Base-by-base conservation (phyloP, 2,888 invertebrate species). In the Heliconius ismenius region DNA sequence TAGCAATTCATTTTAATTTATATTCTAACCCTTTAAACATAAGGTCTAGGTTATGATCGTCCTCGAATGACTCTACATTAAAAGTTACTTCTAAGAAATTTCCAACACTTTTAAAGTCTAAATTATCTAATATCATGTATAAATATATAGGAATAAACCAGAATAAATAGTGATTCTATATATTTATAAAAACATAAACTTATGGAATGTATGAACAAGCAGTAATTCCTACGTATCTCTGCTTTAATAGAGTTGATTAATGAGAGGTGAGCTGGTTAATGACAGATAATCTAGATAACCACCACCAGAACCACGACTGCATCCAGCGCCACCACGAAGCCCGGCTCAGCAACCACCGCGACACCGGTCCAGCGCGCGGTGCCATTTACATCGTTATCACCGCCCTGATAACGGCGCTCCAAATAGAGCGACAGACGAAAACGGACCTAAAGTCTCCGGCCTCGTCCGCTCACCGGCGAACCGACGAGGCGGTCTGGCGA, bases 351-450 rank as follows among this genome's bases (percentile, higher is more conserved):
- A 84, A 69, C 80, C 79, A 83, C 77, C 73, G 76, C 85, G 75
- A 92, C 83, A 88, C 78, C 88, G 82, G 83, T 83, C 90, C 83
- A 81, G 78, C 73, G 21, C 81, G 91, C 82, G 86, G 86, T 83
- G 80, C 82, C 81, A 85, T 90, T 89, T 86, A 81, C 84, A 82
- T 89, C 87, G 90, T 93, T 93, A 93, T 93, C 93, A 92, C 78
- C 72, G 73, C 67, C 81, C 83, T 90, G 93, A 93, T 92, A 92
- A 91, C 89, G 83, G 84, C 83, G 82, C 84, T 83, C 85, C 83
- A 81, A 86, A 85, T 82, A 84, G 86, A 86, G 84, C 83, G 83
- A 85, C 86, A 87, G 87, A 87, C 83, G 85, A 82, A 84, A 85
- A 85, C 85, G 83, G 39, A 62, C 76, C 77, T 77, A 75, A 75